These are phyloP conservation scores for Ciconia boyciana DNA, from an alignment of 2,113 vertebrate genomes.

Conservation along the genomic window DNA sequence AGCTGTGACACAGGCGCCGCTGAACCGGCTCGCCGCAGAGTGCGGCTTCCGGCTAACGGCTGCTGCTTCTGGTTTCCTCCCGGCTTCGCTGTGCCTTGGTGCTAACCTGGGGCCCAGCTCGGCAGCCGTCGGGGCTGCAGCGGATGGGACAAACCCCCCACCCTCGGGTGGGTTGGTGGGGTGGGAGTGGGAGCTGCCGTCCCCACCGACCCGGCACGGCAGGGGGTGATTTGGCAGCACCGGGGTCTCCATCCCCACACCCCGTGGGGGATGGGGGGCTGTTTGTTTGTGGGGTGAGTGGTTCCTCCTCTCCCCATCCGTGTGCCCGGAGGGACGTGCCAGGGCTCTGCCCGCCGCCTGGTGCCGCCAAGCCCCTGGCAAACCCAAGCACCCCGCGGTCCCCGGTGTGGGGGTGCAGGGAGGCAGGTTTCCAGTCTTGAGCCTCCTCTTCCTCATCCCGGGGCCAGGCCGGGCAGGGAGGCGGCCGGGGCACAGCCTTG, in stretches of 20 bases:
- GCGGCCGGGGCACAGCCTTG: neutral
- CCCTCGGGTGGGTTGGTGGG: neutral
- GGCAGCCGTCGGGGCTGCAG: accelerated
- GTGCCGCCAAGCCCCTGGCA: neutral
- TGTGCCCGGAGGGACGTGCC: neutral
- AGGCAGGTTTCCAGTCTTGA: neutral
- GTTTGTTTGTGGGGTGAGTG: neutral
- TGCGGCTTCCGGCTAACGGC: neutral
- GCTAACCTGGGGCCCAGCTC: accelerated
- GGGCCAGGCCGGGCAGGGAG: neutral
- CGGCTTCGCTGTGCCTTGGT: accelerated
- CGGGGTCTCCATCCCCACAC: neutral
- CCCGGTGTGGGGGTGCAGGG: too few species aligned
- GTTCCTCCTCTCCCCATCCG: neutral
- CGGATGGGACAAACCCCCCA: accelerated
- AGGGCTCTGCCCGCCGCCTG: accelerated
- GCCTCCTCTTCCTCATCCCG: neutral
- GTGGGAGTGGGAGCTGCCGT: neutral
- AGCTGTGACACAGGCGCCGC: accelerated
- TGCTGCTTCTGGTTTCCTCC: neutral
- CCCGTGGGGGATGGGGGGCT: accelerated
- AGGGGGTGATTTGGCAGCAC: neutral
- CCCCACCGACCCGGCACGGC: accelerated
- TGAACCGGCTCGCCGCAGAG: accelerated
- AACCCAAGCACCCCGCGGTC: neutral